These are phyloP conservation scores for Ennomos fuscantarius DNA, from an alignment of 2,888 invertebrate genomes.

Conservation along the genomic window DNA sequence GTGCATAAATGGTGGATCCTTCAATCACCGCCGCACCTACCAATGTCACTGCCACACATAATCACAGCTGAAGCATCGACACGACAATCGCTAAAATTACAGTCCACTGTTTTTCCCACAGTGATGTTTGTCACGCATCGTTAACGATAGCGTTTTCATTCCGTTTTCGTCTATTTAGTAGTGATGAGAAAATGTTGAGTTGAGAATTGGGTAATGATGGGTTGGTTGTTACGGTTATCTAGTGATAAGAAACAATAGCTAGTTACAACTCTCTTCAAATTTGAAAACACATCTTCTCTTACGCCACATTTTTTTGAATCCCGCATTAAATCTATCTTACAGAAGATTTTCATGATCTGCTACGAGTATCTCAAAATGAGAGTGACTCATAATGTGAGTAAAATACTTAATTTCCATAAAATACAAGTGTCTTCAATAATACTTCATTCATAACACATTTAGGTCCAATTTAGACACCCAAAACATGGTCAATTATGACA, in stretches of 20 bases:
- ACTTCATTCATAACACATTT: slow-evolving; percentile 1
- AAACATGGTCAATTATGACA: not conserved
- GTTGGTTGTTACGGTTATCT: too few species aligned
- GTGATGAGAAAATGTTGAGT: slow-evolving; percentile 1
- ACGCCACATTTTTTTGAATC: too few species aligned
- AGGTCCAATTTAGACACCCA: slow-evolving; percentile 3
- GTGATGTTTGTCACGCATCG: slow-evolving; percentile 10
- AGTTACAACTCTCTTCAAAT: too few species aligned
- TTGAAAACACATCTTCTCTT: too few species aligned
- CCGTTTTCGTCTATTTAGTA: slow-evolving; percentile 12
- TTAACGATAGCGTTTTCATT: slow-evolving; percentile 9
- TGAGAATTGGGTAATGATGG: too few species aligned
- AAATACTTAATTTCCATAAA: too few species aligned
- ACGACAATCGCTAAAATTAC: slow-evolving; percentile 59
- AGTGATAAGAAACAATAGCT: too few species aligned
- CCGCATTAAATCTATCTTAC: too few species aligned
- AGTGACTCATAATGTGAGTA: too few species aligned
- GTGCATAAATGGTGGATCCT: slow-evolving; percentile 10
- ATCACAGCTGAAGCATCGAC: slow-evolving; percentile 46
- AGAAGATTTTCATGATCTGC: too few species aligned
- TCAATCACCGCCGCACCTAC: slow-evolving; percentile 30
- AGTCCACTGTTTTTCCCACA: slow-evolving; percentile 32
- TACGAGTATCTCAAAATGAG: too few species aligned
- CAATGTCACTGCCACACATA: slow-evolving; percentile 55
- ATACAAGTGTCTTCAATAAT: not conserved